Percentiles rank a stretch among this genome's conserved stretches.
phyloP scores from a whole-genome alignment of 2,888 invertebrate genomes.

The Ichneumoninae sp. region DNA sequence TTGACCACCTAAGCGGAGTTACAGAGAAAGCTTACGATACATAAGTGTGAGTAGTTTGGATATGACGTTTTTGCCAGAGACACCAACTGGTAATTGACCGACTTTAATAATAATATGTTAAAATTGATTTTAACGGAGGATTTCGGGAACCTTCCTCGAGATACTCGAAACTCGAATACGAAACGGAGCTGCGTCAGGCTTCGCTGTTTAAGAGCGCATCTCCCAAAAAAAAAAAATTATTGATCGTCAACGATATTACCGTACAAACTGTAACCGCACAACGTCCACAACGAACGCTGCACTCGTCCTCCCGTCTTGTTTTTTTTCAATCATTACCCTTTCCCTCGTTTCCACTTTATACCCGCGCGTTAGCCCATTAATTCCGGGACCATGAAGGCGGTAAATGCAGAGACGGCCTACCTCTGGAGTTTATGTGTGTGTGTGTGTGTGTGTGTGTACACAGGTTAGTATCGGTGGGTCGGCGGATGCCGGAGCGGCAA shows the following conservation, averaged over 20 bases:
- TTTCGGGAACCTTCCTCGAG: too few relatives aligned
- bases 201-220: too few relatives aligned
- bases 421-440: not conserved
- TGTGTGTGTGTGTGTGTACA: not conserved
- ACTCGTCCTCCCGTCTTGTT: not conserved
- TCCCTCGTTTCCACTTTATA: conserved; percentile 46
- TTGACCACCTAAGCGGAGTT: not conserved
- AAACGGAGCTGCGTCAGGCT: too few relatives aligned
- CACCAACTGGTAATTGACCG: not conserved
- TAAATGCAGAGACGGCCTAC: conserved; percentile 31
- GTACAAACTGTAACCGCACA: conserved; percentile 8
- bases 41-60: not conserved
- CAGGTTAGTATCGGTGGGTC: conserved; percentile 4
- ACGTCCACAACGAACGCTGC: not conserved
- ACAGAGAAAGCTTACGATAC: not conserved
- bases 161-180: too few relatives aligned
- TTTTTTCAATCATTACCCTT: conserved; percentile 20
- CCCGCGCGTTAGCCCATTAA: conserved; percentile 32
- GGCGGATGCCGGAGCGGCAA: conserved; percentile 35
- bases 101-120: too few relatives aligned
- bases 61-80: not conserved
- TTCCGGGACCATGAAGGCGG: conserved; percentile 47
- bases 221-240: too few relatives aligned
- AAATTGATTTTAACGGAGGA: too few relatives aligned
- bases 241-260: not conserved